Evolutionary conservation across 2,797 vertebrate genomes (phyloP).

Genomic region (Catamblyrhynchus diadema): DNA sequence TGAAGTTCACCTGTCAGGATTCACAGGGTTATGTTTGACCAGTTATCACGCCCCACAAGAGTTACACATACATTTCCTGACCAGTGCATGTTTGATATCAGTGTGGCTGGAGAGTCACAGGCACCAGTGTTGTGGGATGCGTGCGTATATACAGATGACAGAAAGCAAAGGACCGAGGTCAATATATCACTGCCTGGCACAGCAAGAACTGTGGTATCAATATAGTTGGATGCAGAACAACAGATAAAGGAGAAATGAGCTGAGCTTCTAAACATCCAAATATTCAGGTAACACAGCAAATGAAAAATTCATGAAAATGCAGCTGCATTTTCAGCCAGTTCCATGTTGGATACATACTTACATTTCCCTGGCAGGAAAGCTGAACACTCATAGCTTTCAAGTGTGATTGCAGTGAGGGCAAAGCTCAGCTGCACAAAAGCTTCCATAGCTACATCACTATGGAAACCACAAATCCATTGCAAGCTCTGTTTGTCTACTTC

Average conservation of each 20-base stretch:
- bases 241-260: neutral
- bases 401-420: neutral
- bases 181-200: neutral
- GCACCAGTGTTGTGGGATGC: neutral
- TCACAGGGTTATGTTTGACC: neutral
- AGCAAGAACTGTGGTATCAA: neutral
- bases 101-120: neutral
- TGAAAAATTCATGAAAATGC: neutral
- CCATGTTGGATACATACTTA: neutral
- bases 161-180: neutral
- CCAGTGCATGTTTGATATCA: neutral
- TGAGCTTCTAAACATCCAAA: neutral
- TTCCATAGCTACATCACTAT: conserved; percentile 35
- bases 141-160: neutral
- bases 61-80: neutral
- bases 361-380: neutral
- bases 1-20: neutral
- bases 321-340: neutral
- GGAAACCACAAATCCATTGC: conserved; percentile 47
- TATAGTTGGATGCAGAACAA: neutral
- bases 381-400: neutral
- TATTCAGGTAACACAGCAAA: neutral
- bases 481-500: neutral
- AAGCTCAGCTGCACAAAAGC: neutral
- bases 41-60: neutral